Conservation (phyloP, 2,113 vertebrate species). For the Mus musculus region DNA sequence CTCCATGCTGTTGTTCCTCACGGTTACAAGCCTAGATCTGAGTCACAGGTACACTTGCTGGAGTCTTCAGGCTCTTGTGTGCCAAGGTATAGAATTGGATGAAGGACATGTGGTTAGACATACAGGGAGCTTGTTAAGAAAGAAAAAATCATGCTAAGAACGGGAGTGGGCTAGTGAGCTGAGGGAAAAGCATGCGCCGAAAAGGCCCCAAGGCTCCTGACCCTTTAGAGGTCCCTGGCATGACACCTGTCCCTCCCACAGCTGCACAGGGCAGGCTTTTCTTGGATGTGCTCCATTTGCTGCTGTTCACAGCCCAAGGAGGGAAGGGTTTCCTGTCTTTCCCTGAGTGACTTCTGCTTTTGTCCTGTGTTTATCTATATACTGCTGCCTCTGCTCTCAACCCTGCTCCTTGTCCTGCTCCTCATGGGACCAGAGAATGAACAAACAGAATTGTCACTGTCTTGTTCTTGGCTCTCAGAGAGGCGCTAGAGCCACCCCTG, state of each 20-base stretch:
- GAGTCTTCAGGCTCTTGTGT: background rate
- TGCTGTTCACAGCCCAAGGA: background rate
- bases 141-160: background rate
- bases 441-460: background rate
- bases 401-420: background rate
- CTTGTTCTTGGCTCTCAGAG: accelerated
- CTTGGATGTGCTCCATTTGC: background rate
- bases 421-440: background rate
- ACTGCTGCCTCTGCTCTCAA: background rate
- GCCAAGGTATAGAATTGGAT: background rate
- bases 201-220: background rate
- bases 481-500: background rate
- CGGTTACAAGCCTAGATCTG: background rate
- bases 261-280: background rate
- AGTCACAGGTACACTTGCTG: background rate
- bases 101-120: no score
- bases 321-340: background rate
- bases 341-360: background rate
- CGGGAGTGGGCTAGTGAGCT: background rate
- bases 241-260: background rate
- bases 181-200: background rate
- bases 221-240: background rate
- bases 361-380: background rate
- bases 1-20: background rate
- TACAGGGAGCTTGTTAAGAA: background rate